Evolutionary conservation across 1,140 invertebrate genomes (phyloP).

Genomic region (Trichonephila clavipes): DNA sequence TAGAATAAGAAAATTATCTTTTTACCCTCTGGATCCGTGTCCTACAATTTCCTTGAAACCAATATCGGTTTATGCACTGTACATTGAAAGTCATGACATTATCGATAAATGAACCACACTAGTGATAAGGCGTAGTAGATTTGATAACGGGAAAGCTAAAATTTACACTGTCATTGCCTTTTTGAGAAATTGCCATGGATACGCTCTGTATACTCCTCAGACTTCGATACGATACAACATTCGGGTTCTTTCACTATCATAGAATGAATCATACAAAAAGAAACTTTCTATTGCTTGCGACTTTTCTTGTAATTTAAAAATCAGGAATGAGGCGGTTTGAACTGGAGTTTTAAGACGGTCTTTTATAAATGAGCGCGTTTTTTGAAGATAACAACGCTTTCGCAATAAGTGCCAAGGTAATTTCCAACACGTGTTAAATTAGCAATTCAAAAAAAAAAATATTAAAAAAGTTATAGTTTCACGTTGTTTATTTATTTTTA

Average conservation of each 20-base stretch:
- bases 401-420: neutral
- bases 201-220: neutral
- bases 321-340: neutral
- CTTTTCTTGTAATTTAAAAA: neutral
- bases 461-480: too few species aligned
- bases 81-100: neutral
- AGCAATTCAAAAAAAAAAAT: too few species aligned
- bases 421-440: neutral
- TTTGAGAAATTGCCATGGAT: neutral
- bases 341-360: neutral
- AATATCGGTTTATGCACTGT: neutral
- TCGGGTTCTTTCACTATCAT: neutral
- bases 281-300: neutral
- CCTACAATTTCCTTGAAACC: neutral
- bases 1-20: neutral
- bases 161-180: conserved; percentile 2
- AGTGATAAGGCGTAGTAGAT: neutral
- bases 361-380: neutral
- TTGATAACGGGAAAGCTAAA: neutral
- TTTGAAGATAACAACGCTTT: neutral
- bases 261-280: neutral
- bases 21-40: neutral
- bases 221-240: neutral
- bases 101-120: neutral
- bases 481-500: too few species aligned